Conservation (phyloP, 2,888 invertebrate species). For the Penaeus monodon region DNA sequence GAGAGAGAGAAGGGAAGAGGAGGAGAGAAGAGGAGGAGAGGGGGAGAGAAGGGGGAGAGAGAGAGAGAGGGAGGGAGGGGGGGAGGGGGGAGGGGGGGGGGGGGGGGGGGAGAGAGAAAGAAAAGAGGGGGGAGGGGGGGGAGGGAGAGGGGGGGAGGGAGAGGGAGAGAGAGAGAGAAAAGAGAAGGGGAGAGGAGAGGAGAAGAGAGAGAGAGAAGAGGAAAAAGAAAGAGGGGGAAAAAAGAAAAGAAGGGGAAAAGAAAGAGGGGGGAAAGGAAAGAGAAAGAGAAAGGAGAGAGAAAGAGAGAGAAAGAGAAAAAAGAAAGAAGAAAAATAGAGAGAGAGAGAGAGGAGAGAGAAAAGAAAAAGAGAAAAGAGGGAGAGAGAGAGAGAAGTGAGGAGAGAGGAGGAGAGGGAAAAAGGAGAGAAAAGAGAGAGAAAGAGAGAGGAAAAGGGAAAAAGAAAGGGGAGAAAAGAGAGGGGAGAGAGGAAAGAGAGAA, state of each 20-base stretch:
- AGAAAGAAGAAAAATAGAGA: not conserved
- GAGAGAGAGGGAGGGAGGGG: not conserved
- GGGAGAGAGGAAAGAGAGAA: not conserved
- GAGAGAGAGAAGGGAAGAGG: not conserved
- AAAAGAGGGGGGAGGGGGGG: not conserved
- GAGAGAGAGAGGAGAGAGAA: not conserved
- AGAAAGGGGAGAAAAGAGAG: not conserved
- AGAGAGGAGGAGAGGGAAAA: not conserved
- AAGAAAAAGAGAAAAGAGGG: not conserved
- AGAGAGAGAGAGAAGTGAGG: not conserved
- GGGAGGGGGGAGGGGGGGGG: not conserved
- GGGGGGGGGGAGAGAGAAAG: not conserved
- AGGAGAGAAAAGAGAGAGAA: not conserved
- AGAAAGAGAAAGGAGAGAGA: not conserved
- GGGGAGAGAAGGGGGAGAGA: not conserved
- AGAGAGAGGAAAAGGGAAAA: not conserved
- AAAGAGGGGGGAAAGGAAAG: not conserved
- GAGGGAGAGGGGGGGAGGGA: not conserved
- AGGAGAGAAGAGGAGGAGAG: not conserved
- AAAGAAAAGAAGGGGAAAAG: not conserved
- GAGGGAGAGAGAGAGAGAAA: too few relatives aligned
- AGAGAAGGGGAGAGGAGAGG: not conserved
- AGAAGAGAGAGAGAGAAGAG: not conserved
- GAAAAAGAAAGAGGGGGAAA: not conserved
- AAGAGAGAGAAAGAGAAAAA: not conserved